These are phyloP conservation scores for Stenopsyche tienmushanensis DNA, from an alignment of 1,140 invertebrate species.

Conservation along the genomic window DNA sequence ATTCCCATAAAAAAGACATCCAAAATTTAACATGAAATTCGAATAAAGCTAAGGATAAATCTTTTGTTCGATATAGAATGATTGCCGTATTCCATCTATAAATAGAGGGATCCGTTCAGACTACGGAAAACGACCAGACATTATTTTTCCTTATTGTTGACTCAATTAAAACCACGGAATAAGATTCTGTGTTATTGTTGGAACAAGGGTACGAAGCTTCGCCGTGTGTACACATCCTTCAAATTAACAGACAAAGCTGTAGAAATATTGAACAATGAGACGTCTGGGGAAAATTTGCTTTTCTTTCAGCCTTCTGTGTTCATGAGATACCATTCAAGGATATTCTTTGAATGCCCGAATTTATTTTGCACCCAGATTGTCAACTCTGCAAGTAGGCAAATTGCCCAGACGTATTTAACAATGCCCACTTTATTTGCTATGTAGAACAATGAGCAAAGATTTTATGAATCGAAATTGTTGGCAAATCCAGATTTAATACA, in stretches of 20 bases:
- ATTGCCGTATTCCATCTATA: too few species aligned
- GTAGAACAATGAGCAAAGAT: background rate
- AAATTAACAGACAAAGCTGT: conserved; percentile 40
- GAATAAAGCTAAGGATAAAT: too few species aligned
- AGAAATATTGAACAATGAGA: conserved; percentile 39
- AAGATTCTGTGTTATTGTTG: conserved; percentile 36
- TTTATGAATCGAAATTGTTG: background rate
- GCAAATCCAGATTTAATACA: background rate
- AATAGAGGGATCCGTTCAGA: conserved; percentile 26
- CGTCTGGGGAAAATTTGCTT: conserved; percentile 40
- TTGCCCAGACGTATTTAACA: conserved; percentile 22
- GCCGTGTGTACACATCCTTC: conserved; percentile 41
- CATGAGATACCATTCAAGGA: conserved; percentile 30
- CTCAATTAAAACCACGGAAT: conserved; percentile 41
- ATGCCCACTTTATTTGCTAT: background rate
- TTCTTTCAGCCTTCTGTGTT: conserved; percentile 37
- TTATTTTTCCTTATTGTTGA: conserved; percentile 41
- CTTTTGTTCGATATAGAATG: too few species aligned
- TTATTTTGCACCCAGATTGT: conserved; percentile 21
- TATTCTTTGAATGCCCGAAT: conserved; percentile 36
- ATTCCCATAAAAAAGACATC: background rate
- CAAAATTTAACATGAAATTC: too few species aligned
- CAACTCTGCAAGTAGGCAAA: conserved; percentile 10
- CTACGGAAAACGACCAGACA: conserved; percentile 30
- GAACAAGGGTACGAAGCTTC: conserved; percentile 3